Evolutionary conservation across 2,797 vertebrate genomes (phyloP).

Genomic region (Allobates femoralis): DNA sequence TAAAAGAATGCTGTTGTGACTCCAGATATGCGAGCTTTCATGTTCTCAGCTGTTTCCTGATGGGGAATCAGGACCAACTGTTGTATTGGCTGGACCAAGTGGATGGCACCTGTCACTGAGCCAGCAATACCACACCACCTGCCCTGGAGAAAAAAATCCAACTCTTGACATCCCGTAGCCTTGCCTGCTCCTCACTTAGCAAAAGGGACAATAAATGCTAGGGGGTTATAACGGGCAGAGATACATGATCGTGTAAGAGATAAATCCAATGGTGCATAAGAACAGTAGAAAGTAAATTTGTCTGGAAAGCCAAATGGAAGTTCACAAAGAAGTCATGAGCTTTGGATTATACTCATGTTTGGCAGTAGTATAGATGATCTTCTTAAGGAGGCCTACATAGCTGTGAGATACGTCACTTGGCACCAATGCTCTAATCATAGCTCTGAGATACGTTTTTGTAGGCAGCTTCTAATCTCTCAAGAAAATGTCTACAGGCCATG

Average conservation of each 20-base stretch:
- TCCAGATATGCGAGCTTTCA: constrained; percentile 43
- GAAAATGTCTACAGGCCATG: not conserved
- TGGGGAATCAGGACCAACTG: constrained; percentile 49
- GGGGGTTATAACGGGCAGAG: not conserved
- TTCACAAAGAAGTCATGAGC: not conserved
- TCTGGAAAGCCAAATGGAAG: not conserved
- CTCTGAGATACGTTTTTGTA: constrained; percentile 23
- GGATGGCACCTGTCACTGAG: constrained; percentile 50
- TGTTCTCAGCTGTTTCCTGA: constrained; percentile 58
- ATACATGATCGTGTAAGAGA: not conserved
- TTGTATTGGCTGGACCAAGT: constrained; percentile 44
- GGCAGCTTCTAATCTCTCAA: not conserved
- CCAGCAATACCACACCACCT: constrained; percentile 23
- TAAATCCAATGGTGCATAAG: not conserved
- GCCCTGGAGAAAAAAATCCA: not conserved
- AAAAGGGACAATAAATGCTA: not conserved
- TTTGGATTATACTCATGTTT: not conserved
- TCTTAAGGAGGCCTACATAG: not conserved
- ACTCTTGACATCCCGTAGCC: not conserved
- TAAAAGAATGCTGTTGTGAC: constrained; percentile 54
- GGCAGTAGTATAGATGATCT: constrained; percentile 4
- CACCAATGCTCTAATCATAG: not conserved
- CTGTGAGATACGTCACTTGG: not conserved
- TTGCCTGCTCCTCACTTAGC: not conserved
- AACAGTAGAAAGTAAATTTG: not conserved